These are phyloP conservation scores for Acipenser ruthenus DNA, from an alignment of 2,797 vertebrate species.

Conservation along the genomic window DNA sequence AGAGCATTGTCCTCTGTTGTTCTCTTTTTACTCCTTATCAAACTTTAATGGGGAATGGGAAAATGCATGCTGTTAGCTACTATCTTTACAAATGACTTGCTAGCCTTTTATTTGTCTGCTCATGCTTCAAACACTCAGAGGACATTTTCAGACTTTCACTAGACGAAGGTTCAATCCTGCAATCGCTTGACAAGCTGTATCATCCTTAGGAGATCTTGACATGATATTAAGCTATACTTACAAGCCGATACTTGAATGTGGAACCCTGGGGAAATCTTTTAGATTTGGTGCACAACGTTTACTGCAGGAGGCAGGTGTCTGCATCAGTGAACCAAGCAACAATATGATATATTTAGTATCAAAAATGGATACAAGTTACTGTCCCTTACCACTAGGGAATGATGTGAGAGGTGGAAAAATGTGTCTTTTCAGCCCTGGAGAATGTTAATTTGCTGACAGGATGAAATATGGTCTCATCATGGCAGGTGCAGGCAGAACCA, in stretches of 20 bases:
- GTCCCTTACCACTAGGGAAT: conserved; percentile 61
- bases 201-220: conserved; percentile 80
- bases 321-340: conserved; percentile 71
- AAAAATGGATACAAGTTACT: conserved; percentile 69
- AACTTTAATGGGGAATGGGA: conserved; percentile 65
- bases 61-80: conserved; percentile 59
- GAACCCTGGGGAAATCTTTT: conserved; percentile 77
- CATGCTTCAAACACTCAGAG: conserved; percentile 63
- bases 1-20: background rate
- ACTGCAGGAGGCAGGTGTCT: conserved; percentile 72
- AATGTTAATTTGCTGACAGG: conserved; percentile 84
- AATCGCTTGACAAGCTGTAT: conserved; percentile 67
- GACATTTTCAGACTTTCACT: conserved; percentile 55
- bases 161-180: conserved; percentile 53
- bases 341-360: conserved; percentile 78
- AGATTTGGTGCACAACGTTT: conserved; percentile 63
- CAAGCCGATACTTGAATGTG: conserved; percentile 72
- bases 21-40: conserved; percentile 54
- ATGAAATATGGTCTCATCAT: conserved; percentile 75
- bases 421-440: conserved; percentile 56
- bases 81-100: conserved; percentile 77
- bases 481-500: conserved; percentile 77
- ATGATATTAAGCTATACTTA: conserved; percentile 84
- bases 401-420: conserved; percentile 48
- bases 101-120: conserved; percentile 60